A percentile compares a stretch with the other conserved stretches of the same genome.
Evolutionary conservation across 2,888 invertebrate species (phyloP).

Genomic region (Eilema depressum): DNA sequence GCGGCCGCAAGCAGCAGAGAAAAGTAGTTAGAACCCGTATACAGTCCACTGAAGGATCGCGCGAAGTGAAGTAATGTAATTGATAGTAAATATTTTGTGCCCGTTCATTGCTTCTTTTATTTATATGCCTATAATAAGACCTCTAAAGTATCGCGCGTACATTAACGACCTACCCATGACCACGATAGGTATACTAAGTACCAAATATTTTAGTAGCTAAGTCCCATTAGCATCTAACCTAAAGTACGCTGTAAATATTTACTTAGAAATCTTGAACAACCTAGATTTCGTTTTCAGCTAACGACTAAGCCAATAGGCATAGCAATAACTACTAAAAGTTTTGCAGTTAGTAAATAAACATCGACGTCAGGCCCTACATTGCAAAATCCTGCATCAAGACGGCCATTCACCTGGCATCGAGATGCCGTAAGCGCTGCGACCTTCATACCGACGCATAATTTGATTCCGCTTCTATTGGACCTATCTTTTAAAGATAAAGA

Average conservation of each 20-base stretch:
- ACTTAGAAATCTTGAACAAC: background rate
- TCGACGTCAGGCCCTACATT: constrained; percentile 40
- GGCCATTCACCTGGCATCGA: constrained; percentile 54
- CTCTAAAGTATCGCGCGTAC: no score
- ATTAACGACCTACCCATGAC: background rate
- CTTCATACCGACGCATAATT: constrained; percentile 53
- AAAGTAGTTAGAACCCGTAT: no score
- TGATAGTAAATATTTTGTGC: no score
- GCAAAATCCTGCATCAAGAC: constrained; percentile 44
- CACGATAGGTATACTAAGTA: no score
- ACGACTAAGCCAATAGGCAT: background rate
- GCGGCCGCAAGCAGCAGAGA: no score
- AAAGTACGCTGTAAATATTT: background rate
- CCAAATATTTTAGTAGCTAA: background rate
- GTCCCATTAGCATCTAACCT: background rate
- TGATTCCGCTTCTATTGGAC: constrained; percentile 44
- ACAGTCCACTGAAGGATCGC: no score
- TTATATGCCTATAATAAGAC: no score
- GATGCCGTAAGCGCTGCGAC: constrained; percentile 55
- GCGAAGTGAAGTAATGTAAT: no score
- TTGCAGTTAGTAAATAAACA: constrained; percentile 19
- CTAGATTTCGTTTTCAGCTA: background rate
- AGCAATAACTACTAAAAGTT: background rate
- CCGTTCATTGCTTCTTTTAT: no score
- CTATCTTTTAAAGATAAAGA: constrained; percentile 15